Conservation (phyloP, 2,797 vertebrate genomes). For the Australoheros facetus region DNA sequence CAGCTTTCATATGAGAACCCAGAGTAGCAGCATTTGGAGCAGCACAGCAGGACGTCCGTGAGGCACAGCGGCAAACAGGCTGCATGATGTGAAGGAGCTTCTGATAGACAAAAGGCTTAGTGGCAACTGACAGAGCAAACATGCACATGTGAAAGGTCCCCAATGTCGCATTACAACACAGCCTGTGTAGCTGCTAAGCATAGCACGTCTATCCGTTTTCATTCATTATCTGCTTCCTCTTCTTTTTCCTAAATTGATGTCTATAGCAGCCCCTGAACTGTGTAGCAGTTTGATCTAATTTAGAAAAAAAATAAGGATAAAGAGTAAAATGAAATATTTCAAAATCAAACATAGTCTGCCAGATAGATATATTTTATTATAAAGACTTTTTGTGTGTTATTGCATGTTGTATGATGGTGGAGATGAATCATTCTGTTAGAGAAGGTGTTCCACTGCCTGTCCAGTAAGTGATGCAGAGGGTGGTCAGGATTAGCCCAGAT, state of each 20-base stretch:
- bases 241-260: not conserved
- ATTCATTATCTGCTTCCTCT: not conserved
- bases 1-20: slow-evolving; percentile 15
- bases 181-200: not conserved
- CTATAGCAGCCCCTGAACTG: not conserved
- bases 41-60: not conserved
- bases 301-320: not conserved
- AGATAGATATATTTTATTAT: not conserved
- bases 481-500: not conserved
- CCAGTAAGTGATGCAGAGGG: not conserved
- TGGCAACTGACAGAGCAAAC: not conserved
- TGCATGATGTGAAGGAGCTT: not conserved
- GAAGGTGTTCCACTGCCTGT: not conserved
- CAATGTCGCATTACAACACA: not conserved
- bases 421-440: not conserved
- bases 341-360: not conserved
- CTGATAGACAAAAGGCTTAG: not conserved
- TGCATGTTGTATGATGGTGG: not conserved
- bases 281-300: not conserved
- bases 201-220: not conserved
- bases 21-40: not conserved
- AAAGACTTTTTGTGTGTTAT: too few species aligned
- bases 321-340: not conserved
- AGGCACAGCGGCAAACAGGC: not conserved
- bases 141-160: not conserved